Conservation (phyloP, 92 coral and sea anemone species). For the Actinostola sp. region DNA sequence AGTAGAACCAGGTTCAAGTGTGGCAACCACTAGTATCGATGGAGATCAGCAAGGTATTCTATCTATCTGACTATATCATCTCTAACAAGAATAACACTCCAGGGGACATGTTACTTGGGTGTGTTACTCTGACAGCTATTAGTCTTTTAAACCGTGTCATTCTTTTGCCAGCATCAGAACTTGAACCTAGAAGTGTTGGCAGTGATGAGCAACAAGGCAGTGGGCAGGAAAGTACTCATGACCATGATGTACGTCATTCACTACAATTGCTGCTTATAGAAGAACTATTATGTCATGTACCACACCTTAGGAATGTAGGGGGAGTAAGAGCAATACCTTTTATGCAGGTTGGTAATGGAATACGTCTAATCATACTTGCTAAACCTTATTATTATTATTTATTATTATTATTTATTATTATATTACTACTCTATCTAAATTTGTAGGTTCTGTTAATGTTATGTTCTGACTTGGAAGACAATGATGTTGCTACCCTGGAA, state of each 20-base stretch:
- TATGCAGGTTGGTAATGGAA: slow-evolving; percentile 80
- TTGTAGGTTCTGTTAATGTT: slow-evolving; percentile 86
- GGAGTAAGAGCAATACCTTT: slow-evolving; percentile 98
- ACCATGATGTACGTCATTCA: slow-evolving; percentile 78
- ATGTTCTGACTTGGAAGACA: slow-evolving; percentile 91
- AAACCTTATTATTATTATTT: no score
- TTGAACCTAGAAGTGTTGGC: slow-evolving; percentile 38
- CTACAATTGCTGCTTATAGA: slow-evolving; percentile 80
- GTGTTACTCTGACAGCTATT: no score
- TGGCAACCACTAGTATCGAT: slow-evolving; percentile 68
- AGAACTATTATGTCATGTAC: slow-evolving; percentile 76
- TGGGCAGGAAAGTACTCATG: slow-evolving; percentile 59
- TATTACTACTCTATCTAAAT: no score
- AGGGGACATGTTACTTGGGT: no score
- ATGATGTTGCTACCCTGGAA: slow-evolving; percentile 71
- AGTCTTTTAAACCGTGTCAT: no score
- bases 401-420: no score
- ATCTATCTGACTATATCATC: no score
- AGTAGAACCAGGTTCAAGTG: slow-evolving; percentile 81
- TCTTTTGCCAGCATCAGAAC: slow-evolving; percentile 41
- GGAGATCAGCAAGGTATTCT: slow-evolving; percentile 57
- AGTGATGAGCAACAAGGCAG: slow-evolving; percentile 74
- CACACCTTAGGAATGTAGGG: slow-evolving; percentile 73
- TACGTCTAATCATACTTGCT: no score
- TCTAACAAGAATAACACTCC: no score